These are phyloP conservation scores for Trachelus tabidus DNA, from an alignment of 2,888 invertebrate species.

Conservation along the genomic window DNA sequence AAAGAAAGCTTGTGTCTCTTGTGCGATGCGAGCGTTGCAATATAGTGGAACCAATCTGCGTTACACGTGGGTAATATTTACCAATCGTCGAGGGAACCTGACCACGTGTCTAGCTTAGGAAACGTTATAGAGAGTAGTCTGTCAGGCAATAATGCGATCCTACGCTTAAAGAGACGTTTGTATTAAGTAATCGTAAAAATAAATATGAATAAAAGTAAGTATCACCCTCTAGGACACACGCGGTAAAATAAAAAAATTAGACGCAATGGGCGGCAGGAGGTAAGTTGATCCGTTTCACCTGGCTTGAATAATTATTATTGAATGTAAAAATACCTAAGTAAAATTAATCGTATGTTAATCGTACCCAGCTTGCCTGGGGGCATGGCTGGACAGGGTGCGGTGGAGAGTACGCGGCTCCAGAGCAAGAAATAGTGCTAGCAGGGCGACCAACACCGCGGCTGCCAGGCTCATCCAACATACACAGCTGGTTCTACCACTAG, in stretches of 20 bases:
- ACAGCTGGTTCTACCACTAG: constrained; percentile 48
- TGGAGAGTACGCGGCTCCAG: constrained; percentile 60
- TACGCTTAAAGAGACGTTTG: background rate
- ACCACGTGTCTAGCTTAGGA: background rate
- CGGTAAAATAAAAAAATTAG: background rate
- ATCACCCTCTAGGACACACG: background rate
- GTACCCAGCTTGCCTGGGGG: constrained; percentile 62
- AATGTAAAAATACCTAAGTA: constrained; percentile 12
- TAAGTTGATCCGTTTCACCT: background rate
- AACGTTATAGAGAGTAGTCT: background rate
- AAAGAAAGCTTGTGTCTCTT: constrained; percentile 57
- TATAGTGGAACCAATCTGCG: constrained; percentile 34
- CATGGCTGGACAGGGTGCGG: constrained; percentile 58
- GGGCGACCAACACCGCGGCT: constrained; percentile 55
- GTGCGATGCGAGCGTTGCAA: constrained; percentile 10
- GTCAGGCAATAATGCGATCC: background rate
- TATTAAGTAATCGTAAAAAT: background rate
- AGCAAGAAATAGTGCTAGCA: constrained; percentile 61
- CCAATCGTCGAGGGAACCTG: background rate
- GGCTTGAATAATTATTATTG: background rate
- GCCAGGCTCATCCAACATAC: constrained; percentile 57
- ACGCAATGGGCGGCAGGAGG: background rate
- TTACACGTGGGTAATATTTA: constrained; percentile 1
- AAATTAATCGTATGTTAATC: constrained; percentile 37
- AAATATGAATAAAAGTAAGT: background rate